Evolutionary conservation across 1,140 invertebrate genomes (phyloP).

Genomic region (Yoshiicerus persimilis): DNA sequence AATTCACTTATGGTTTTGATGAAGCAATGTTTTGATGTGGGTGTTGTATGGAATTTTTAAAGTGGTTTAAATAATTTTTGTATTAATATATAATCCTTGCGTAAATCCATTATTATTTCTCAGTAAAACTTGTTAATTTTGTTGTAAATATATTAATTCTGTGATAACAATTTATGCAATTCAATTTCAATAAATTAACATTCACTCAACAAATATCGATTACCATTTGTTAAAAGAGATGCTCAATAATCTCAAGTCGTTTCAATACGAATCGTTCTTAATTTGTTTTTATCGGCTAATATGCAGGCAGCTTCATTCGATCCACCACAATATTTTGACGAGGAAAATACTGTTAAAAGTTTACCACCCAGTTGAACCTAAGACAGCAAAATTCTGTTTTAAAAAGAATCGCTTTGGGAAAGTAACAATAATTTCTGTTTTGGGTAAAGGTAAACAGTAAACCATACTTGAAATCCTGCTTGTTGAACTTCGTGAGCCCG

Average conservation of each 20-base stretch:
- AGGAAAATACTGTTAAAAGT: constrained; percentile 69
- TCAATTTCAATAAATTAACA: neutral
- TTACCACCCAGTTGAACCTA: constrained; percentile 64
- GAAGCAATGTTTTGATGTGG: no score
- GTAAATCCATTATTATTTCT: no score
- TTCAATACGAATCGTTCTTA: constrained; percentile 62
- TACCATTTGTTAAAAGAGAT: no score
- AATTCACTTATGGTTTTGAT: no score
- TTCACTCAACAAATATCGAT: no score
- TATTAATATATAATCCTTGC: no score
- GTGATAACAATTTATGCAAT: neutral
- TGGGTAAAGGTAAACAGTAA: neutral
- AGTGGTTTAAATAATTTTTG: no score
- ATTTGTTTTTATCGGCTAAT: constrained; percentile 60
- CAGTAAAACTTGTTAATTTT: neutral
- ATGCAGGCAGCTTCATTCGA: constrained; percentile 69
- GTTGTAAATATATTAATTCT: neutral
- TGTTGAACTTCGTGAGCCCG: constrained; percentile 72
- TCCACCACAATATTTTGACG: constrained; percentile 67
- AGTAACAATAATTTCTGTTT: no score
- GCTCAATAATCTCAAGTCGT: constrained; percentile 51
- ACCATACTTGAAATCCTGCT: constrained; percentile 68
- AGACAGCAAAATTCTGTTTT: no score
- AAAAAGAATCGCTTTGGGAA: no score
- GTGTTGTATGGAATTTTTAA: no score